These are phyloP conservation scores for Labroides dimidiatus DNA, from an alignment of 2,797 vertebrate species.

Conservation along the genomic window DNA sequence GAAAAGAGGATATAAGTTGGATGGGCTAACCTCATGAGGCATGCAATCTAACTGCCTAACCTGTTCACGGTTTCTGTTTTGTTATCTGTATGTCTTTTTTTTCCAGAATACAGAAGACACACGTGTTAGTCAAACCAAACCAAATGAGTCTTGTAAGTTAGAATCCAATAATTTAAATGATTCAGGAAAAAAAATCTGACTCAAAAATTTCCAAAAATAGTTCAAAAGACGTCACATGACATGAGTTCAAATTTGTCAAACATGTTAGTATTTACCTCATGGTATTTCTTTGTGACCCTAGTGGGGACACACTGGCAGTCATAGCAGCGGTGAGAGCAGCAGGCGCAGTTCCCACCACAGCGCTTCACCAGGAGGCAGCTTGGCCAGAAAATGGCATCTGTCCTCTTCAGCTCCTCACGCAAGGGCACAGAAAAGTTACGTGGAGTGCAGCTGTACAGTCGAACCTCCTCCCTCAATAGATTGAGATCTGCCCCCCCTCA, in stretches of 20 bases:
- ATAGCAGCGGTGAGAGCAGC: constrained; percentile 91
- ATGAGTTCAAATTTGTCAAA: neutral
- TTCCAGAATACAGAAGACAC: too few relatives aligned
- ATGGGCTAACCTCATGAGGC: too few relatives aligned
- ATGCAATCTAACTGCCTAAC: too few relatives aligned
- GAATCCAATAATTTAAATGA: too few relatives aligned
- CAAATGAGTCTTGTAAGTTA: too few relatives aligned
- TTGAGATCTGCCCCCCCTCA: constrained; percentile 89
- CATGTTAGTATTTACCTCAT: constrained; percentile 86
- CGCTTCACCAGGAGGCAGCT: constrained; percentile 96
- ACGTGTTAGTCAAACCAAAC: too few relatives aligned
- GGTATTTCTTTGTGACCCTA: constrained; percentile 93
- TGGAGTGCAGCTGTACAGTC: constrained; percentile 95
- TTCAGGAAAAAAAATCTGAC: too few relatives aligned
- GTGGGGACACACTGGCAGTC: constrained; percentile 94
- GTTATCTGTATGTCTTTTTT: too few relatives aligned
- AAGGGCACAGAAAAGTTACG: constrained; percentile 96
- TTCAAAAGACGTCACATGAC: too few relatives aligned
- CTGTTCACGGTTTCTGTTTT: too few relatives aligned
- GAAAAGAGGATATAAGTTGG: too few relatives aligned
- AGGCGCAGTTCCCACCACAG: constrained; percentile 97
- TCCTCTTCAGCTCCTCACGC: constrained; percentile 94
- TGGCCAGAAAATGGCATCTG: constrained; percentile 98
- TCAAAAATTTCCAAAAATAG: too few relatives aligned
- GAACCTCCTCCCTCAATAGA: constrained; percentile 92